phyloP scores from a whole-genome alignment of 2,888 invertebrate species.

The Selenia dentaria region DNA sequence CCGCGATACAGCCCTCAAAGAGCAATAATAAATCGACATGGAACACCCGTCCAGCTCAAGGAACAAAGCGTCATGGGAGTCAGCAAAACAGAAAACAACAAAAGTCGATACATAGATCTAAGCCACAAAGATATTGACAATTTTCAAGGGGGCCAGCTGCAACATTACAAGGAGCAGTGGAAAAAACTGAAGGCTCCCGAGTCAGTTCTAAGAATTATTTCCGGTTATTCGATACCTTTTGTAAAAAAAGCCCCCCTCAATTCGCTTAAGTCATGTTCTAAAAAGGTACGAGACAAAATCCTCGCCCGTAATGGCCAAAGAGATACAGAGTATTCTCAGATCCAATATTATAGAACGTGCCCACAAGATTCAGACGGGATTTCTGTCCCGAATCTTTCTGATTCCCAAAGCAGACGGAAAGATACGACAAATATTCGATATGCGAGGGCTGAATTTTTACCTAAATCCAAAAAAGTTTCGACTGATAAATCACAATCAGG shows the following conservation, averaged over 20 bases:
- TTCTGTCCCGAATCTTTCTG: conserved; percentile 1
- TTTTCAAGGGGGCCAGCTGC: conserved; percentile 14
- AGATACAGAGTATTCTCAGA: background rate
- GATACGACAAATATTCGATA: conserved; percentile 28
- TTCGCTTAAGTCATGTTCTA: conserved; percentile 2
- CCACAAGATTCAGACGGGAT: background rate
- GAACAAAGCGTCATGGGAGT: too few relatives aligned
- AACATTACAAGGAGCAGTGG: background rate
- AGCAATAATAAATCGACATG: too few relatives aligned
- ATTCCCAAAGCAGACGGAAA: conserved; percentile 19
- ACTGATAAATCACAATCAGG: conserved; percentile 23
- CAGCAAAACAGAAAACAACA: too few relatives aligned
- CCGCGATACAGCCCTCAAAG: background rate
- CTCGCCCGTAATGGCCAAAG: background rate
- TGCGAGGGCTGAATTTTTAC: conserved; percentile 21
- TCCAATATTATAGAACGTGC: too few relatives aligned
- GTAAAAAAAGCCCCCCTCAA: conserved; percentile 23
- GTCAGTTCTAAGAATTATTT: conserved; percentile 17
- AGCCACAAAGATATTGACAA: background rate
- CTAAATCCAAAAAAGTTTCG: conserved; percentile 23
- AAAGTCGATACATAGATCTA: background rate
- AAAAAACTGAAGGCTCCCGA: conserved; percentile 1
- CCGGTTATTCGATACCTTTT: conserved; percentile 24
- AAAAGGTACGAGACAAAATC: background rate
- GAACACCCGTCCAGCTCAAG: too few relatives aligned